Evolutionary conservation across 2,888 invertebrate genomes (phyloP), one percentile per base, ranked within the genome.

Genomic region (Micoletzkya japonica): DNA sequence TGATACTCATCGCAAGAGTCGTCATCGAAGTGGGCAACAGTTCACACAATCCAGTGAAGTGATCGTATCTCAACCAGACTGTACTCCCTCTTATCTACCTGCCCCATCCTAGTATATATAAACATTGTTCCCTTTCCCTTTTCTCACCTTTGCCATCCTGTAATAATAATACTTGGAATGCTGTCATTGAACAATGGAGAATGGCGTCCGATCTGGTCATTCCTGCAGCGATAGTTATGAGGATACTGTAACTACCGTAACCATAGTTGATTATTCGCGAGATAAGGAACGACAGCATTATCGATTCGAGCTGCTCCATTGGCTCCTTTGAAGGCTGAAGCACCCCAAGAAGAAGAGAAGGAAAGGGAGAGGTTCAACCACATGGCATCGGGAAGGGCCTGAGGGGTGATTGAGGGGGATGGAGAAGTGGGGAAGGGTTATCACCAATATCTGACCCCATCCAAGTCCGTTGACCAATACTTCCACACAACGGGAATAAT

Each of bases 291-390:
- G 39, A 79, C 71, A 28, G 72, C 59, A 57, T 79, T 79, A 72
- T 76, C 76, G 49, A 74, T 74, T 2, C 73, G 68, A 54, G 69
- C 75, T 28, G 75, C 72, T 14, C 78, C 78, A 66, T 79, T 76
- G 26, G 79, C 79, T n/a, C 79, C 77, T 75, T 91, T 91, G 82
- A 90, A 91, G 0, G 91, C 91, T 20, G 90, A 90, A 0, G 91
- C 91, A 4, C 90, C 89, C 91, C 91, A 91, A 17, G 90, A 90
- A 2, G 90, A 89, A 6, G 89, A 88, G 81, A 91, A 91, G 2
- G 91, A 89, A 30, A 72, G 63, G 1, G 78, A 78, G 37, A 79
- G 70, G 58, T 78, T 78, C 37, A 69, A 72, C 79, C 79, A 79
- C 77, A 79, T 76, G 37, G 73, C 73, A 17, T 70, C 64, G 3